Base-by-base conservation (phyloP, 2,113 vertebrate genomes). In the Vombatus ursinus region DNA sequence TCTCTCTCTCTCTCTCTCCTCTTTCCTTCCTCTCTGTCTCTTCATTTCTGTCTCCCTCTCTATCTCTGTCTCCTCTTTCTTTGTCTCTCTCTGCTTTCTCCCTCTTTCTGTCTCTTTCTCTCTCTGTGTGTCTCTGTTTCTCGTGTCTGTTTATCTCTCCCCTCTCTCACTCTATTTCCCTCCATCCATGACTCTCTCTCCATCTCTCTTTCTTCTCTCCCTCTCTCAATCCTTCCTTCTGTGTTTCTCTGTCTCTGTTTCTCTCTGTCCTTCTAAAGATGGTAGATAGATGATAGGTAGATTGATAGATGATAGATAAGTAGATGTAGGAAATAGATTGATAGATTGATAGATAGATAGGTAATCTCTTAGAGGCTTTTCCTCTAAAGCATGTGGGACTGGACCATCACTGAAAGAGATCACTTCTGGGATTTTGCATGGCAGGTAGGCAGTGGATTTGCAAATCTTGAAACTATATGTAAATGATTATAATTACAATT, bases 101-200 rank as follows among this genome's bases (percentile, higher is more conserved):
- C 9, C 52, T 23, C 8, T 28, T 8, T 3, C 0, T 54, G 8
- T 26, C 53, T 16, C 14, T 2, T 1, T 14, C 4, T 16, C 31
- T 37, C 31, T 68, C 3, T 53, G 22, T 52, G 52, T 52, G 28
- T 68, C 61, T n/a, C 0, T 37, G 24, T 61, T 31, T 61, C 10
- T 61, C 28, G 12, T 7, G 1, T 61, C 28, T 37, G 28, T 31
- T 11, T 57, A 3, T 16, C 12, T 68, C 11, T 68, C 31, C 1
- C 61, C 14, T n/a, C 31, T 14, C 31, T 16, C 61, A 14, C 61
- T 57, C 54, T 28, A 28, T 26, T 25, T 68, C 31, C n/a, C 14
- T n/a, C 37, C 37, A 14, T 4, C 14, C 7, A 16, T 3, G 3
- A 54, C 26, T 61, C 11, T 61, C 10, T 31, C 11, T 61, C 26